Evolutionary conservation across 2,888 invertebrate genomes (phyloP).

Genomic region (Drosophila subquinaria): DNA sequence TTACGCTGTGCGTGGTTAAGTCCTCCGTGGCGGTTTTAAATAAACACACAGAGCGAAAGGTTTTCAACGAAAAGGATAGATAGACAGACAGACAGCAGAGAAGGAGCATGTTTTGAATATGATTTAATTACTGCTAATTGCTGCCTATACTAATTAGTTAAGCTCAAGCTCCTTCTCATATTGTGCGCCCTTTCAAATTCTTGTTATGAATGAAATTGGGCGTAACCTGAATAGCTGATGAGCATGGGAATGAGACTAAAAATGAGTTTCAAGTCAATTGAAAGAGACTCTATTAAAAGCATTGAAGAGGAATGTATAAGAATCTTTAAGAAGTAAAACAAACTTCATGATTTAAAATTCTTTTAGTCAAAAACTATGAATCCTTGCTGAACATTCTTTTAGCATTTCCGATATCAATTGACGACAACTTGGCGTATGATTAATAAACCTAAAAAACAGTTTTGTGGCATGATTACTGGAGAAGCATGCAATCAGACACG

Average conservation of each 20-base stretch:
- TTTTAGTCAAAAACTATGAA: neutral
- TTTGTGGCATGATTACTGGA: slow-evolving; percentile 9
- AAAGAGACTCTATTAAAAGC: neutral
- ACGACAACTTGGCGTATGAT: slow-evolving; percentile 12
- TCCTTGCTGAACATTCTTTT: neutral
- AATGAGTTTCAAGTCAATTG: slow-evolving; percentile 23
- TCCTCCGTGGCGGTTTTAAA: slow-evolving; percentile 60
- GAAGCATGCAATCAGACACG: slow-evolving; percentile 12
- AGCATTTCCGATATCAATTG: neutral
- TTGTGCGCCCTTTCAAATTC: neutral
- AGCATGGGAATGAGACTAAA: slow-evolving; percentile 9
- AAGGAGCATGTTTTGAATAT: slow-evolving; percentile 61
- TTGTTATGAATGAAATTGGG: slow-evolving; percentile 34
- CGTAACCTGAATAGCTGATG: slow-evolving; percentile 49
- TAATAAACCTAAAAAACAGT: slow-evolving; percentile 12
- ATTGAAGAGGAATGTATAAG: too few species aligned
- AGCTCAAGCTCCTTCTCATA: slow-evolving; percentile 17
- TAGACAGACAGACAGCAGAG: neutral
- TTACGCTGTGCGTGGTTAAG: slow-evolving; percentile 65
- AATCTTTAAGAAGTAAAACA: neutral
- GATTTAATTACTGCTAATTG: slow-evolving; percentile 74
- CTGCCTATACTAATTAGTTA: slow-evolving; percentile 63
- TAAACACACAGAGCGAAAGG: slow-evolving; percentile 49
- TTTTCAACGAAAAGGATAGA: slow-evolving; percentile 8
- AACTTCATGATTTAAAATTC: neutral